phyloP scores from a whole-genome alignment of 2,797 vertebrate species.

The Cossypha niveicapilla region DNA sequence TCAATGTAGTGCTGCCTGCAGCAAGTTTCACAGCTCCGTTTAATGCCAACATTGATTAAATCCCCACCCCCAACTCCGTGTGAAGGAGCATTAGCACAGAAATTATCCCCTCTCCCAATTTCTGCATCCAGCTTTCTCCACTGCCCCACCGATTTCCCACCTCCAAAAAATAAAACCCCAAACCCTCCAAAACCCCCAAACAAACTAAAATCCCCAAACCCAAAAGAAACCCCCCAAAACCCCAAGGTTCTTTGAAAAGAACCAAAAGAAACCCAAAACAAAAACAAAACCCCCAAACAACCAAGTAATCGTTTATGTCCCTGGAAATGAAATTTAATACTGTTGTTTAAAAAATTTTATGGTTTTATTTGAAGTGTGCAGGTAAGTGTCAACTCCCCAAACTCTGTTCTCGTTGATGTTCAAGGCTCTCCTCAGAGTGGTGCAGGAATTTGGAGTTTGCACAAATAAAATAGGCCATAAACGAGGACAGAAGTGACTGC shows the following conservation, averaged over 20 bases:
- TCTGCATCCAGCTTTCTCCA: background rate
- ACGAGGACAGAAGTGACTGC: background rate
- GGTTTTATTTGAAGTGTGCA: background rate
- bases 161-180: background rate
- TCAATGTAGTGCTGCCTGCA: background rate
- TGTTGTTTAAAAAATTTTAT: background rate
- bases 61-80: background rate
- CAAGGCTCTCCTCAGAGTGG: background rate
- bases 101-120: background rate
- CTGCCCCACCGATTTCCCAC: background rate
- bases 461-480: background rate
- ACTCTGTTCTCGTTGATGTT: background rate
- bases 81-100: background rate
- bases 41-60: conserved; percentile 34
- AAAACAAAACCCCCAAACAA: fast-evolving
- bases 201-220: background rate
- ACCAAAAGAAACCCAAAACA: fast-evolving
- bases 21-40: conserved; percentile 15
- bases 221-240: background rate
- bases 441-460: background rate
- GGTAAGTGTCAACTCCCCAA: background rate
- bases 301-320: background rate
- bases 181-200: background rate
- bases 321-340: background rate
- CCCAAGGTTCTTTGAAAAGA: too few species aligned